Evolutionary conservation across 2,888 invertebrate species (phyloP).

Genomic region (Zaprionus bogoriensis): DNA sequence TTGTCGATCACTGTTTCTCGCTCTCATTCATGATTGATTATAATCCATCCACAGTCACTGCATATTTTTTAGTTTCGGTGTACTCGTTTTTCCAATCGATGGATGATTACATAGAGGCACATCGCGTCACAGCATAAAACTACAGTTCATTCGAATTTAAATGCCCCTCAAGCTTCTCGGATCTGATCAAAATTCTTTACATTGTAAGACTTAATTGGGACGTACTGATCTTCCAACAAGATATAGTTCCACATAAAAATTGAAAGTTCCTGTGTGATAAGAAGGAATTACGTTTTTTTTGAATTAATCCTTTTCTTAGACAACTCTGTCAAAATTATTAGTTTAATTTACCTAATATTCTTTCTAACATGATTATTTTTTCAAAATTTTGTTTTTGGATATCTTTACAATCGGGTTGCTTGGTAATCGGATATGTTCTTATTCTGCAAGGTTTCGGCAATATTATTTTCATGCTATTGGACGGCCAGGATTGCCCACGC

Average conservation of each 20-base stretch:
- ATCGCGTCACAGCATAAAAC: no score
- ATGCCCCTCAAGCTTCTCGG: no score
- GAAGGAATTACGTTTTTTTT: not conserved
- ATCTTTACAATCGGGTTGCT: constrained; percentile 16
- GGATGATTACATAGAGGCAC: no score
- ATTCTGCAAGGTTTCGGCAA: not conserved
- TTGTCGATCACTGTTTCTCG: no score
- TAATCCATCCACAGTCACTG: constrained; percentile 7
- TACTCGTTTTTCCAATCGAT: constrained; percentile 32
- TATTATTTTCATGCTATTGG: not conserved
- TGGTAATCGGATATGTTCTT: constrained; percentile 7
- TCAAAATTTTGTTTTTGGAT: constrained; percentile 30
- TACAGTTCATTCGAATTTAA: no score
- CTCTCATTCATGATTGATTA: no score
- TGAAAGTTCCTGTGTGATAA: no score
- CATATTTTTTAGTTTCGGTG: constrained; percentile 8
- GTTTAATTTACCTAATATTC: not conserved
- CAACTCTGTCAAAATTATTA: not conserved
- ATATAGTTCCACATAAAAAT: no score
- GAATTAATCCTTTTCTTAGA: not conserved
- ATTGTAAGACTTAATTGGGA: no score
- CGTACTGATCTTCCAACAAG: no score
- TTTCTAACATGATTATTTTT: constrained; percentile 28
- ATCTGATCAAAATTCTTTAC: no score
- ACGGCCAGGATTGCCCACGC: not conserved